Conservation (phyloP, 2,888 invertebrate genomes). For the Sesia apiformis region DNA sequence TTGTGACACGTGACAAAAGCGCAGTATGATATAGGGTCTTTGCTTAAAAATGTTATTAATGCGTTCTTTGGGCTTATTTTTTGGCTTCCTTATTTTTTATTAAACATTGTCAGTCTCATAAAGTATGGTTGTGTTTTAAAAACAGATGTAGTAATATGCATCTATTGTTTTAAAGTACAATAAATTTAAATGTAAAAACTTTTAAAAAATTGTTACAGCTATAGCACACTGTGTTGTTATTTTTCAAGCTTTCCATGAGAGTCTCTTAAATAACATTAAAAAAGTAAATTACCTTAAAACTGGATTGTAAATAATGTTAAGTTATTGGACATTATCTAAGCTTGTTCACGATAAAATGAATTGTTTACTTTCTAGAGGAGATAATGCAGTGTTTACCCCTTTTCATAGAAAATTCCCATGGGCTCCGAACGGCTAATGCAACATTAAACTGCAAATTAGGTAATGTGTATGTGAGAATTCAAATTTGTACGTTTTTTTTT, state of each 20-base stretch:
- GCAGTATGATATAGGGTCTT: constrained; percentile 23
- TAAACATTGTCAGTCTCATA: too few species aligned
- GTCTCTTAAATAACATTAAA: not conserved
- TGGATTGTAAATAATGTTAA: not conserved
- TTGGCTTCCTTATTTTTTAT: too few species aligned
- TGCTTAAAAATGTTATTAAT: too few species aligned
- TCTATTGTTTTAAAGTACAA: too few species aligned
- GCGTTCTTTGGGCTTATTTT: too few species aligned
- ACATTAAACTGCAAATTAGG: constrained; percentile 65
- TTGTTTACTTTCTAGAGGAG: constrained; percentile 42
- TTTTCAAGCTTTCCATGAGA: not conserved
- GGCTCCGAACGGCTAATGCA: constrained; percentile 37
- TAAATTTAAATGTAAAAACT: too few species aligned
- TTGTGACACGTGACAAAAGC: constrained; percentile 52
- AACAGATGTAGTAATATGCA: too few species aligned
- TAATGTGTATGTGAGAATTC: constrained; percentile 62
- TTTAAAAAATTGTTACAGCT: too few species aligned
- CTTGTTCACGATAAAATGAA: constrained; percentile 28
- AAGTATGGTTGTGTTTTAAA: too few species aligned
- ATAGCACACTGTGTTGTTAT: not conserved
- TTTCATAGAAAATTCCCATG: constrained; percentile 47
- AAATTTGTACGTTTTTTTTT: constrained; percentile 34
- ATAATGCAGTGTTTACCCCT: constrained; percentile 22
- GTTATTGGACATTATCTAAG: constrained; percentile 20
- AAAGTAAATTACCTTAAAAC: not conserved